Conservation (phyloP, 2,888 invertebrate species). For the Mesorhabditis belari region DNA sequence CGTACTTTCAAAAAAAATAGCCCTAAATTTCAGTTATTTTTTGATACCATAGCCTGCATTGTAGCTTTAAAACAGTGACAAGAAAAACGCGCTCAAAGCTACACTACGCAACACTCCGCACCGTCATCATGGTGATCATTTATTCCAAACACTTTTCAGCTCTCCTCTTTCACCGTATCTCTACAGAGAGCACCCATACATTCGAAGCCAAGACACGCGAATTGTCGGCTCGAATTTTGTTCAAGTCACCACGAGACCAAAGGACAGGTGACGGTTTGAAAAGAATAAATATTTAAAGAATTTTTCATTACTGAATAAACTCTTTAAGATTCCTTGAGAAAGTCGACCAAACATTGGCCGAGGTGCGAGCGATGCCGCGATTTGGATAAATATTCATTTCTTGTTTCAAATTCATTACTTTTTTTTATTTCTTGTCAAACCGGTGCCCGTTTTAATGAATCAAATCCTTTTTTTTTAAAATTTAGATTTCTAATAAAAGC, state of each 20-base stretch:
- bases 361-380: constrained; percentile 47
- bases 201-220: constrained; percentile 43
- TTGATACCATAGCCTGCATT: too few species aligned
- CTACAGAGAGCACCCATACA: constrained; percentile 43
- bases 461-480: too few species aligned
- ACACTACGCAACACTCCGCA: too few species aligned
- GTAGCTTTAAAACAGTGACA: too few species aligned
- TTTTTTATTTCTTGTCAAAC: too few species aligned
- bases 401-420: not conserved
- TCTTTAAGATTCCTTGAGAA: constrained; percentile 41
- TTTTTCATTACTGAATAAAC: not conserved
- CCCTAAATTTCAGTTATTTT: too few species aligned
- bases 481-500: too few species aligned
- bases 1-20: too few species aligned
- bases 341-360: constrained; percentile 49
- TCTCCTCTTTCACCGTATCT: constrained; percentile 49
- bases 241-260: constrained; percentile 38
- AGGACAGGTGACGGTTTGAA: constrained; percentile 28
- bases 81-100: too few species aligned
- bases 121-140: not conserved
- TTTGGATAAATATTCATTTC: constrained; percentile 9
- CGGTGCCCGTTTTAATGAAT: too few species aligned
- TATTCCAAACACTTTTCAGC: constrained; percentile 16
- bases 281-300: not conserved
- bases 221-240: constrained; percentile 53